phyloP scores from a whole-genome alignment of 1,140 invertebrate genomes.

The Geopemphigus sp. region DNA sequence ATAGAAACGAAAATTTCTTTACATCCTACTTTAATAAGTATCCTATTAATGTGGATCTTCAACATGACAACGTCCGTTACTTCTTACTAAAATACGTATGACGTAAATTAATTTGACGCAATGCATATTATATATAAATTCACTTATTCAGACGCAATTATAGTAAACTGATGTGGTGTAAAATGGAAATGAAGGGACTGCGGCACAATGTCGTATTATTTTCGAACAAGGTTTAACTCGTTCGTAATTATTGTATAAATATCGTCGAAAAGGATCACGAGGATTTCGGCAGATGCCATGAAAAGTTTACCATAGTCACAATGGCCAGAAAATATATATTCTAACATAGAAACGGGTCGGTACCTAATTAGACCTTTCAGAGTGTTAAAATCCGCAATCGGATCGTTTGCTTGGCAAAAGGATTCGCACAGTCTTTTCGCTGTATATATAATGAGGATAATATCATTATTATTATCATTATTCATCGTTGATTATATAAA shows the following conservation, averaged over 20 bases:
- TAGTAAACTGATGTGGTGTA: not conserved
- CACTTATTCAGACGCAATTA: not conserved
- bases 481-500: not conserved
- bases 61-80: too few relatives aligned
- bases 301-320: not conserved
- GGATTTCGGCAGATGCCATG: not conserved
- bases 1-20: too few relatives aligned
- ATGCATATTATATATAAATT: not conserved
- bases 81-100: too few relatives aligned
- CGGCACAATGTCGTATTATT: not conserved
- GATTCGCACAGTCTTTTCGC: not conserved
- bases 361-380: not conserved
- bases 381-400: not conserved
- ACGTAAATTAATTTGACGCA: too few relatives aligned
- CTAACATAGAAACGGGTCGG: not conserved
- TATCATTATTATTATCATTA: too few relatives aligned
- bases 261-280: not conserved
- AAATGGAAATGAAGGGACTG: not conserved
- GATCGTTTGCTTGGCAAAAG: not conserved
- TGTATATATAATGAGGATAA: not conserved
- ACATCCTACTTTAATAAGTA: too few relatives aligned
- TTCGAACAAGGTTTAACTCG: not conserved
- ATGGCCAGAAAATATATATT: not conserved
- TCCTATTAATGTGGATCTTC: too few relatives aligned
- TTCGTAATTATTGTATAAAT: not conserved